These are phyloP conservation scores for Prionace glauca DNA, from an alignment of 2,797 vertebrate species.

Conservation along the genomic window DNA sequence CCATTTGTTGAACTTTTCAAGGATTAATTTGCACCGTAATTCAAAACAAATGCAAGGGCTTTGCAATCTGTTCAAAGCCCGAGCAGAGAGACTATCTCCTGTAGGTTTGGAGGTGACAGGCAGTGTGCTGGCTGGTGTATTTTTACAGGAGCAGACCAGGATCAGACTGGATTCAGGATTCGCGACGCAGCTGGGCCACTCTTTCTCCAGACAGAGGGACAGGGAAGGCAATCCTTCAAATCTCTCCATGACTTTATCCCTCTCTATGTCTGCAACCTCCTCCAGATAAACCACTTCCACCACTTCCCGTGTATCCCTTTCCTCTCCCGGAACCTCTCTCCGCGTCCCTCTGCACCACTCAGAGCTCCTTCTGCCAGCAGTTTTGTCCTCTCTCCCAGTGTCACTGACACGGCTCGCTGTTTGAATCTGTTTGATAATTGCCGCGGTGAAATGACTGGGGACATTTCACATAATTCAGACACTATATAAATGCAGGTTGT, in stretches of 20 bases:
- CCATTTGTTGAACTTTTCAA: not conserved
- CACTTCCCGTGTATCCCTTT: not conserved
- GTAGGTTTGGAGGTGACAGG: not conserved
- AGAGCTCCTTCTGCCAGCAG: not conserved
- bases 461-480: not conserved
- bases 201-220: not conserved
- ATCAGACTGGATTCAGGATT: not conserved
- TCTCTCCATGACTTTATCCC: not conserved
- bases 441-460: not conserved
- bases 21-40: too few species aligned
- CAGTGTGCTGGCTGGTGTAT: not conserved
- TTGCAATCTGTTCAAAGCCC: too few species aligned
- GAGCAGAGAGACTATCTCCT: too few species aligned
- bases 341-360: not conserved
- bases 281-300: not conserved
- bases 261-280: not conserved
- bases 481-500: not conserved
- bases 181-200: not conserved
- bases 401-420: not conserved
- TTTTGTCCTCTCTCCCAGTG: not conserved
- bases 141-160: not conserved
- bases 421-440: not conserved
- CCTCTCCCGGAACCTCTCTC: not conserved
- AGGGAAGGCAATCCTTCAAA: not conserved
- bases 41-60: not conserved